phyloP scores from a whole-genome alignment of 2,888 invertebrate genomes.

The Cantharis nigra region DNA sequence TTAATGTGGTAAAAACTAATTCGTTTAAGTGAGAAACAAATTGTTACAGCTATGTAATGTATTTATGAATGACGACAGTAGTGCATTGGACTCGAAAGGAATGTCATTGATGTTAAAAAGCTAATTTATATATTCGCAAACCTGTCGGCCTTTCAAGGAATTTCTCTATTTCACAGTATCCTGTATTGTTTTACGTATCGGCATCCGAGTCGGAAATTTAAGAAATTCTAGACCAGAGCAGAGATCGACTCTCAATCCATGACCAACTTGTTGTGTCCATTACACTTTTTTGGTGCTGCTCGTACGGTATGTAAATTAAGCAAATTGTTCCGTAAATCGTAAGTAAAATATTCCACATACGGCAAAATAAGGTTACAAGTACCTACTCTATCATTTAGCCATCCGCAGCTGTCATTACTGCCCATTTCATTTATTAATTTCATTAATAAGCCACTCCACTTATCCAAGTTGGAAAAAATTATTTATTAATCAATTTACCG shows the following conservation, averaged over 20 bases:
- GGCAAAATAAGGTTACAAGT: slow-evolving; percentile 1
- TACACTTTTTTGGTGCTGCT: neutral
- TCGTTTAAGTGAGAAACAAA: slow-evolving; percentile 2
- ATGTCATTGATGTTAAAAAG: slow-evolving; percentile 38
- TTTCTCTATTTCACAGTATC: slow-evolving; percentile 13
- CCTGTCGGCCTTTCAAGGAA: slow-evolving; percentile 32
- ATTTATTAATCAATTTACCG: neutral
- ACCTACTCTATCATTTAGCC: slow-evolving; percentile 14
- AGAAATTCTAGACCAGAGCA: neutral
- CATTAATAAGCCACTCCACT: neutral
- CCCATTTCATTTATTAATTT: slow-evolving; percentile 10
- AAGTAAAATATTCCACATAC: neutral
- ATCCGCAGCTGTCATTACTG: slow-evolving; percentile 14
- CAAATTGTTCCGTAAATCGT: neutral
- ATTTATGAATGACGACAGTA: slow-evolving; percentile 33
- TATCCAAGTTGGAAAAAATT: neutral
- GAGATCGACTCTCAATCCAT: neutral
- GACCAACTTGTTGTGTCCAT: neutral
- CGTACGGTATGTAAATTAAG: neutral
- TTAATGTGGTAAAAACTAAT: neutral
- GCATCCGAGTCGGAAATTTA: neutral
- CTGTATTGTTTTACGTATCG: neutral
- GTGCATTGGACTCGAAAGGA: slow-evolving; percentile 37
- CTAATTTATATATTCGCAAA: slow-evolving; percentile 32
- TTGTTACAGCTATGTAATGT: neutral